phyloP scores from a whole-genome alignment of 2,888 invertebrate species.

The Parnassius glacialis region DNA sequence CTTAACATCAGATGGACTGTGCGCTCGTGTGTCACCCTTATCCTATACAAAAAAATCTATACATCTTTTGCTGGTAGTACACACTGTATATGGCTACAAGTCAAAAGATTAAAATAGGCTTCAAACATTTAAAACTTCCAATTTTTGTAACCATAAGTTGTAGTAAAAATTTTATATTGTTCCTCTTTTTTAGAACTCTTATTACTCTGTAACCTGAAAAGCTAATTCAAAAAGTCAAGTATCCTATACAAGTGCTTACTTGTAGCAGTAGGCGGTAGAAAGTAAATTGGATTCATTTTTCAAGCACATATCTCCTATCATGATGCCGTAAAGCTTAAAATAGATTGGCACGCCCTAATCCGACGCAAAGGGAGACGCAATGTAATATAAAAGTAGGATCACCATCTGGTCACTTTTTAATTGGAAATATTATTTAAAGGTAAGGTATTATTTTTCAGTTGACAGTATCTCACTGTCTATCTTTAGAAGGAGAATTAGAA shows the following conservation, averaged over 20 bases:
- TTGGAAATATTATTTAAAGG: not conserved
- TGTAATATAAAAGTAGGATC: slow-evolving; percentile 4
- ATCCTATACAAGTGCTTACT: slow-evolving; percentile 5
- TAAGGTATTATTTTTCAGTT: too few species aligned
- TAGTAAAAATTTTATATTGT: too few species aligned
- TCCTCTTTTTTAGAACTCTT: slow-evolving; percentile 7
- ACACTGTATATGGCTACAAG: too few species aligned
- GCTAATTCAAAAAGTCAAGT: slow-evolving; percentile 11
- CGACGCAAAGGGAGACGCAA: slow-evolving; percentile 2
- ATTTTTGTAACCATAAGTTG: too few species aligned
- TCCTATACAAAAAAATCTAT: too few species aligned
- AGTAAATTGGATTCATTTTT: slow-evolving; percentile 30
- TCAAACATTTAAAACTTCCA: too few species aligned
- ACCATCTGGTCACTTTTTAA: not conserved
- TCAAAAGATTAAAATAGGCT: too few species aligned
- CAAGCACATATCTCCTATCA: slow-evolving; percentile 11
- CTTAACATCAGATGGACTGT: too few species aligned
- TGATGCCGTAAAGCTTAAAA: slow-evolving; percentile 16
- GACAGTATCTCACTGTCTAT: too few species aligned
- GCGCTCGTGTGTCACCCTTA: too few species aligned
- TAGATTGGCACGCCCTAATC: slow-evolving; percentile 14
- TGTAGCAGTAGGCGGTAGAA: slow-evolving; percentile 37
- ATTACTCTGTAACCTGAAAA: slow-evolving; percentile 9
- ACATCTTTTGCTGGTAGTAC: too few species aligned
- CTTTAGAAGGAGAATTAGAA: too few species aligned